phyloP scores from a whole-genome alignment of 2,113 vertebrate species.

The Bagarius yarrelli region DNA sequence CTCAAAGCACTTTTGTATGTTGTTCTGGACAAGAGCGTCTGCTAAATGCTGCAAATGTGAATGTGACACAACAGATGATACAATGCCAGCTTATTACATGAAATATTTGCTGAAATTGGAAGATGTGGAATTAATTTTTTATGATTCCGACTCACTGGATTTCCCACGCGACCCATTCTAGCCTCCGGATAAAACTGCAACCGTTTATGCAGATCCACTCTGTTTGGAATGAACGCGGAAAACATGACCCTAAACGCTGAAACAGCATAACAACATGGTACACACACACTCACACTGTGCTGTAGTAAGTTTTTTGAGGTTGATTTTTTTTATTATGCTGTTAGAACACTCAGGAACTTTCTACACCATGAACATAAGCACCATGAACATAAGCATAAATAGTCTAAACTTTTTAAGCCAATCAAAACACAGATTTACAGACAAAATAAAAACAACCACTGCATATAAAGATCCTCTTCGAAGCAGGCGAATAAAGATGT shows the following conservation, averaged over 20 bases:
- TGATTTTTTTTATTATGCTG: too few species aligned
- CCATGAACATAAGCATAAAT: too few species aligned
- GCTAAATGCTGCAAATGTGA: not conserved
- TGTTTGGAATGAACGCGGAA: not conserved
- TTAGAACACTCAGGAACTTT: too few species aligned
- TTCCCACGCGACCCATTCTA: slow-evolving; percentile 16
- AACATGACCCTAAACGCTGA: slow-evolving; percentile 2
- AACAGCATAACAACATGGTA: not conserved
- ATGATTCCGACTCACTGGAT: slow-evolving; percentile 10
- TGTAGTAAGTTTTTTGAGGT: too few species aligned
- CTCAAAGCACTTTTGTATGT: too few species aligned
- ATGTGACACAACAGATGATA: not conserved
- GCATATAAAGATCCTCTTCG: not conserved
- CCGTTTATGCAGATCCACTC: slow-evolving; percentile 59
- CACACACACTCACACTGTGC: not conserved
- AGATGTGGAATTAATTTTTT: slow-evolving; percentile 14
- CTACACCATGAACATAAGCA: too few species aligned
- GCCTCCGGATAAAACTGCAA: slow-evolving; percentile 10
- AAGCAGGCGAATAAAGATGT: slow-evolving; percentile 70
- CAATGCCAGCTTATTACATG: not conserved
- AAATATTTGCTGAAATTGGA: slow-evolving; percentile 20
- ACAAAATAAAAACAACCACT: not conserved
- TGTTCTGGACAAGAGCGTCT: too few species aligned
- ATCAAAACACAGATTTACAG: not conserved
- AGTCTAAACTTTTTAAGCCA: not conserved